A percentile compares a stretch with the other conserved stretches of the same genome.
These are phyloP conservation scores for Elanoides forficatus DNA, from an alignment of 2,113 vertebrate species.

Conservation along the genomic window DNA sequence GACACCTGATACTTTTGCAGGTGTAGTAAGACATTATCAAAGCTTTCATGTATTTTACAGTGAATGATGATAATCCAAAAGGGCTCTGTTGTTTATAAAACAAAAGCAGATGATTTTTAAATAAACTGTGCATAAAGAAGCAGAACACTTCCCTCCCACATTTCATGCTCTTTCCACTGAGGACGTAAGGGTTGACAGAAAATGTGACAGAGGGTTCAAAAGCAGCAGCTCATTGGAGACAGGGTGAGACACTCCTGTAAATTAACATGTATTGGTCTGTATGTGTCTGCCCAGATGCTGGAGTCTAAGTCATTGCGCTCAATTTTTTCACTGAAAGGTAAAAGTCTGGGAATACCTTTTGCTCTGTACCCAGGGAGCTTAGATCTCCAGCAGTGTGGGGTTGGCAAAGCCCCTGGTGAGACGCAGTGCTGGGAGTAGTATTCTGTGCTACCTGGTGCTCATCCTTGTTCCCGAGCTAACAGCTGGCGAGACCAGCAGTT, in stretches of 20 bases:
- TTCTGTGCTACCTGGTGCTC: neutral
- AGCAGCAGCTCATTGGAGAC: neutral
- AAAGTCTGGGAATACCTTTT: neutral
- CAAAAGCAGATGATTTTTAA: neutral
- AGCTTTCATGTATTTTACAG: neutral
- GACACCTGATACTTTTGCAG: neutral
- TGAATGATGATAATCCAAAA: neutral
- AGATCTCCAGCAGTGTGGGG: neutral
- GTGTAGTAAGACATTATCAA: neutral
- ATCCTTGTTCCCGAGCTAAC: neutral
- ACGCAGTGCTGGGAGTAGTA: accelerated
- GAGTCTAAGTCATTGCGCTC: neutral
- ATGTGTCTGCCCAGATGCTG: neutral
- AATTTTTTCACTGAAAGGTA: neutral
- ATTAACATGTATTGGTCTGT: neutral
- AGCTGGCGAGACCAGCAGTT: neutral
- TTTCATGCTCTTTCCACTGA: neutral
- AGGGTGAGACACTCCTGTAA: neutral
- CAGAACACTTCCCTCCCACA: neutral
- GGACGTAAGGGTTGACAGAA: neutral
- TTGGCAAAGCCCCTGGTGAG: neutral
- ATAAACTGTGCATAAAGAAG: neutral
- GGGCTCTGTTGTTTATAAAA: neutral
- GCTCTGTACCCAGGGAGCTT: neutral
- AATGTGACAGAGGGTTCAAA: neutral